Conservation (phyloP, 2,797 vertebrate genomes). For the Melanotaenia nigrans region DNA sequence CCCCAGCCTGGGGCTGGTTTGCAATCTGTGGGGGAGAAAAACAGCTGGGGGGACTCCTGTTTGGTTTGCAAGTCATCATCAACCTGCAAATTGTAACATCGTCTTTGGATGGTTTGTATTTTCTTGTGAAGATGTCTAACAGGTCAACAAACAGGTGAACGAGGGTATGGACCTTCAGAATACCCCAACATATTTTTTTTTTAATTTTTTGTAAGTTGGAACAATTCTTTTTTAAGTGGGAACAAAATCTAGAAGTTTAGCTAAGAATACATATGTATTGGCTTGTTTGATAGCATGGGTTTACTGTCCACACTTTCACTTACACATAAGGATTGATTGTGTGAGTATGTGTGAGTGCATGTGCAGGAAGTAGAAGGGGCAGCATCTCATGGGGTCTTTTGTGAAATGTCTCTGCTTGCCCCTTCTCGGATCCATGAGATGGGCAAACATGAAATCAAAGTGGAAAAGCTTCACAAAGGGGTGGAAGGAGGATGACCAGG, state of each 20-base stretch:
- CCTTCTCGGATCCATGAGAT: slow-evolving; percentile 66
- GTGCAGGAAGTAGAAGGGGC: slow-evolving; percentile 52
- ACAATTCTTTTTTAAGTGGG: slow-evolving; percentile 41
- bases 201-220: slow-evolving; percentile 73
- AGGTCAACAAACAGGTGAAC: slow-evolving; percentile 62
- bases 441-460: slow-evolving; percentile 85
- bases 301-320: slow-evolving; percentile 16
- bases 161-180: slow-evolving; percentile 69
- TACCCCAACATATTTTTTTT: slow-evolving; percentile 72
- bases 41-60: slow-evolving; percentile 57
- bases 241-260: slow-evolving; percentile 35
- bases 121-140: slow-evolving; percentile 45
- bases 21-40: slow-evolving; percentile 41
- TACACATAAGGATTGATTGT: not conserved
- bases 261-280: slow-evolving; percentile 1
- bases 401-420: slow-evolving; percentile 71
- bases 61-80: slow-evolving; percentile 33
- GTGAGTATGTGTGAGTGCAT: slow-evolving; percentile 25
- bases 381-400: slow-evolving; percentile 61
- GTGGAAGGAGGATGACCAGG: slow-evolving; percentile 77
- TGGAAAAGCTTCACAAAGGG: slow-evolving; percentile 83
- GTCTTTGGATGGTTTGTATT: slow-evolving; percentile 8
- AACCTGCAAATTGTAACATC: slow-evolving; percentile 27
- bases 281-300: slow-evolving; percentile 22
- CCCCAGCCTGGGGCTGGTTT: slow-evolving; percentile 52